Conservation (phyloP, 2,113 vertebrate genomes). For the Sebastes schlegelii region DNA sequence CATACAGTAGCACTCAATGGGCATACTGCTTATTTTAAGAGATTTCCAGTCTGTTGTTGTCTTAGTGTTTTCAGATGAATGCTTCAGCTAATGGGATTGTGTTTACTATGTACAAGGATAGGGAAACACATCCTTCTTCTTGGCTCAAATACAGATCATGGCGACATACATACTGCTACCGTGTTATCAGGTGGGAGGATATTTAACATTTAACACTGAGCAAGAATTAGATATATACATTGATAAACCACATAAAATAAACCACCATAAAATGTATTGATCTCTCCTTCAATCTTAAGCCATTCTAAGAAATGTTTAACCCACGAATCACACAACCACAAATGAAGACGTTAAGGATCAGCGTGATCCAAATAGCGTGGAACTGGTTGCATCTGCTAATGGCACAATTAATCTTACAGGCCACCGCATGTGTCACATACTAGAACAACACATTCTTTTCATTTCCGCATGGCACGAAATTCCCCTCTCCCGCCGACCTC, state of each 20-base stretch:
- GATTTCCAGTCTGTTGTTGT: background rate
- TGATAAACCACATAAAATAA: background rate
- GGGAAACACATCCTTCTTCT: background rate
- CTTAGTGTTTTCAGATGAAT: background rate
- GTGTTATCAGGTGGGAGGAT: background rate
- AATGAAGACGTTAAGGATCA: conserved; percentile 40
- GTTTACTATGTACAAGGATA: background rate
- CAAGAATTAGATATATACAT: background rate
- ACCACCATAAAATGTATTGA: background rate
- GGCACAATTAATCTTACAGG: conserved; percentile 72
- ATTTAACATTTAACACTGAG: background rate
- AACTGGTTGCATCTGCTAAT: conserved; percentile 65
- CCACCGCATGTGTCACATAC: conserved; percentile 61
- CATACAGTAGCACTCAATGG: background rate
- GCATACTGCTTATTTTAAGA: background rate
- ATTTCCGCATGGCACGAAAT: conserved; percentile 70
- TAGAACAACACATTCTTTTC: conserved; percentile 70
- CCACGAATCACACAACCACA: conserved; percentile 27
- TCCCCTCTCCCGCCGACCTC: conserved; percentile 53
- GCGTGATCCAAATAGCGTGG: conserved; percentile 46
- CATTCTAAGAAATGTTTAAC: conserved; percentile 21
- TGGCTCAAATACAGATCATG: background rate
- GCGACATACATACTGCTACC: background rate
- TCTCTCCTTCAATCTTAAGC: background rate
- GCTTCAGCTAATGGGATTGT: background rate